phyloP scores from a whole-genome alignment of 2,113 vertebrate genomes.

The Melanerpes aurifrons region DNA sequence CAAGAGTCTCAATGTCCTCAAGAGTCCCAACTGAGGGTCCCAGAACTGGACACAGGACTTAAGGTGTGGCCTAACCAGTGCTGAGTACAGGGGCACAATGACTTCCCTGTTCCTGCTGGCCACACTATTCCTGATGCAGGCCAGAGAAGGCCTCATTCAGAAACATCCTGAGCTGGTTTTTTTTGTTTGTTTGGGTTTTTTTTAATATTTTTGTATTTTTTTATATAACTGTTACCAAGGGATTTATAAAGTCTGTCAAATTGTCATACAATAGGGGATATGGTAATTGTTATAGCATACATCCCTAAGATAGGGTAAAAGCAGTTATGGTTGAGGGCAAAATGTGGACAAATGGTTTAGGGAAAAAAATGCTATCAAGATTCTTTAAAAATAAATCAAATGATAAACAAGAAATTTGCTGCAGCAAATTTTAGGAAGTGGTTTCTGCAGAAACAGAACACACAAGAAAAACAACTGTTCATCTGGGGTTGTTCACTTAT shows the following conservation, averaged over 20 bases:
- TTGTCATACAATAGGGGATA: neutral
- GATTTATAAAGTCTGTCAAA: neutral
- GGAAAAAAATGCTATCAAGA: neutral
- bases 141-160: neutral
- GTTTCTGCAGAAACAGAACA: conserved; percentile 13
- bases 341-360: neutral
- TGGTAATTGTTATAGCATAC: neutral
- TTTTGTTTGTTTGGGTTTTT: neutral
- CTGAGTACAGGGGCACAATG: no score
- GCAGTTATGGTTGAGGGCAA: neutral
- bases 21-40: no score
- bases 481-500: conserved; percentile 18
- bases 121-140: no score
- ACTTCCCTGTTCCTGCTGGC: no score
- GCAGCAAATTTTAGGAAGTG: neutral
- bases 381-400: conserved; percentile 36
- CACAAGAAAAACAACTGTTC: neutral
- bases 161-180: neutral
- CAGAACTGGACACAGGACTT: no score
- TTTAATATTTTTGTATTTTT: neutral
- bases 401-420: conserved; percentile 3
- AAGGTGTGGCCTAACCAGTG: no score
- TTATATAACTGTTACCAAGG: neutral
- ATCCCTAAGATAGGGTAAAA: neutral
- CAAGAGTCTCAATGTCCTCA: no score